These are phyloP conservation scores for Callithrix jacchus DNA, from an alignment of 2,113 vertebrate species.

Conservation along the genomic window DNA sequence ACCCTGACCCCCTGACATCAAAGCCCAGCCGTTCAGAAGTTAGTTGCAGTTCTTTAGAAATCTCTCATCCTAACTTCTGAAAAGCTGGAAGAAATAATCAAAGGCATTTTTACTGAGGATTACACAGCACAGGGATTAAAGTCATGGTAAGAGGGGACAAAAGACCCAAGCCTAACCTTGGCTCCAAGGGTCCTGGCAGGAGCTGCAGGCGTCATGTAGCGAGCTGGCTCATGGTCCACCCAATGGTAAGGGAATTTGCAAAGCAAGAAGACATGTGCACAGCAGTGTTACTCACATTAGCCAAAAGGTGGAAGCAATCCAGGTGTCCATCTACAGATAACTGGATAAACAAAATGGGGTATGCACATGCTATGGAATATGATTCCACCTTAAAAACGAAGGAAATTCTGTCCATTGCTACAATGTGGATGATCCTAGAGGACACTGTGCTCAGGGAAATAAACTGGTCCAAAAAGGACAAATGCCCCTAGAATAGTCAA, in stretches of 20 bases:
- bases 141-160: not conserved
- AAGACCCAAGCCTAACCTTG: not conserved
- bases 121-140: fast-evolving
- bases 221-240: not conserved
- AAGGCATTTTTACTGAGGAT: not conserved
- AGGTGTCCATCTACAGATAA: not conserved
- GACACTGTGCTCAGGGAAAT: not conserved
- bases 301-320: not conserved
- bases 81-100: not conserved
- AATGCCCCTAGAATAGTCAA: no score
- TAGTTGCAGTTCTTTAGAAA: not conserved
- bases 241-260: not conserved
- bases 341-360: not conserved
- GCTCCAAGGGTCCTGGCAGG: not conserved
- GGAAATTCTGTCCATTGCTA: not conserved
- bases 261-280: not conserved
- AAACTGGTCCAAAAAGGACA: not conserved
- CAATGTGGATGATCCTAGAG: not conserved
- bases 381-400: not conserved
- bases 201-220: not conserved
- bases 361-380: not conserved
- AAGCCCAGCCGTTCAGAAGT: not conserved
- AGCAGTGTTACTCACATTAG: no score
- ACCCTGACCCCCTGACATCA: not conserved
- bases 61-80: not conserved